phyloP scores from a whole-genome alignment of 2,888 invertebrate genomes.

The Rugalucina vietnamica region DNA sequence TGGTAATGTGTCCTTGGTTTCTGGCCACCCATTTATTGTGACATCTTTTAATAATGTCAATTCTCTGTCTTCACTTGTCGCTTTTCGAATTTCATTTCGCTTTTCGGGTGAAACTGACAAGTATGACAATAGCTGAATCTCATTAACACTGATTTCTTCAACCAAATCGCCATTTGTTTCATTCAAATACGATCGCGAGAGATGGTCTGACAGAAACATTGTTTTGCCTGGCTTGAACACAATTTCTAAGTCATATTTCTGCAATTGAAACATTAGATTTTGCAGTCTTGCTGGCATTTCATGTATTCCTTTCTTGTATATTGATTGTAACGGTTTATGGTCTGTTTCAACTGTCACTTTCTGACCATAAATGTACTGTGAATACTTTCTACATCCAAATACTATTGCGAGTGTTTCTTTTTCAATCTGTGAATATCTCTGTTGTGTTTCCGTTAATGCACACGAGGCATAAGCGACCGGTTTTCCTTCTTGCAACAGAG shows the following conservation, averaged over 20 bases:
- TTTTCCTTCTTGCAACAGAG: conserved; percentile 54
- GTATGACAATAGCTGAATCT: conserved; percentile 23
- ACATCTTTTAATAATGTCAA: neutral
- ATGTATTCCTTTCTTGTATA: conserved; percentile 31
- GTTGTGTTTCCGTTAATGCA: conserved; percentile 20
- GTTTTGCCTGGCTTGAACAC: conserved; percentile 30
- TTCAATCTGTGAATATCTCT: conserved; percentile 33
- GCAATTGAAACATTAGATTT: conserved; percentile 13
- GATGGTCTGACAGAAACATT: conserved; percentile 2
- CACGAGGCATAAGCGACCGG: conserved; percentile 40
- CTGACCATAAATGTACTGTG: conserved; percentile 29
- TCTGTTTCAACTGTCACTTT: conserved; percentile 33
- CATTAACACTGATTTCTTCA: conserved; percentile 2
- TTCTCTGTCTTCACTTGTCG: conserved; percentile 19
- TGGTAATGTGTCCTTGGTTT: neutral
- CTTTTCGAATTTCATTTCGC: conserved; percentile 11
- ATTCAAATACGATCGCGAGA: conserved; percentile 19
- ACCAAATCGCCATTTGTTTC: neutral
- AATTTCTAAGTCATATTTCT: conserved; percentile 37
- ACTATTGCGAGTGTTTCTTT: conserved; percentile 31
- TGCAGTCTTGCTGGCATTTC: conserved; percentile 14
- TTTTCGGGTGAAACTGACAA: conserved; percentile 17
- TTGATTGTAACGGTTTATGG: conserved; percentile 33
- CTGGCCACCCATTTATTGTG: conserved; percentile 23
- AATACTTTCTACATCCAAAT: conserved; percentile 30